Base-by-base conservation (phyloP, 2,888 invertebrate species). In the Synanthedon vespiformis region DNA sequence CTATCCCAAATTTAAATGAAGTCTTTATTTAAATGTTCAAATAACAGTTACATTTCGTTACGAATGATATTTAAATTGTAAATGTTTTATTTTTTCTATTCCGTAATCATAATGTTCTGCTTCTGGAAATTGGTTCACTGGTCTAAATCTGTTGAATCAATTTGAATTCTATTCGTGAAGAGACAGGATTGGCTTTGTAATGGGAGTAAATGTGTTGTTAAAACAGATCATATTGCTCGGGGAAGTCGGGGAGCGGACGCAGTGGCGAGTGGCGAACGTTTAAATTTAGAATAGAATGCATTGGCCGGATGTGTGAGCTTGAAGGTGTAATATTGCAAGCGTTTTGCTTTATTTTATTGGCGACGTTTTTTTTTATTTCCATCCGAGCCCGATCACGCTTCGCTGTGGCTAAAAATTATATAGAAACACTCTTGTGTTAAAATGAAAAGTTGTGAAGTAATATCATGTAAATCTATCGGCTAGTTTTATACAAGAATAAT, bases 321-420 rank as follows among this genome's bases (percentile, higher is more conserved):
- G 73, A 72, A 74, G 74, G 74, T 73, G 73, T 70, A 72, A 72
- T 68, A 72, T 73, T 72, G 75, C 76, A 66, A 66, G 59, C 56
- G 56, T 52, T 58, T 48, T 48, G 48, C 48, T 48, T 16, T 53
- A 56, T 55, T 57, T 57, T 55, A 53, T 54, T 54, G 53, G 48
- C 53, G 53, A 51, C 51, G 52, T 51, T 55, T 40, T 50, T 51
- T 48, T 52, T 53, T 51, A 44, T 14, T 34, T 34, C 5, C 4
- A 5, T 22, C 22, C 5, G 22, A 22, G 22, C 5, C 5, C 22
- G 22, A 5, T 5, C 22, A 22, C 22, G 5, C 5, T 22, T 22
- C 5, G 22, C 22, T 22, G 22, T 22, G 4, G 22, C 22, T 22
- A 22, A 22, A 22, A 22, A 22, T 4, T 22, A 22, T 22, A 4